Conservation (phyloP, 2,797 vertebrate species). For the Peromyscus eremicus region DNA sequence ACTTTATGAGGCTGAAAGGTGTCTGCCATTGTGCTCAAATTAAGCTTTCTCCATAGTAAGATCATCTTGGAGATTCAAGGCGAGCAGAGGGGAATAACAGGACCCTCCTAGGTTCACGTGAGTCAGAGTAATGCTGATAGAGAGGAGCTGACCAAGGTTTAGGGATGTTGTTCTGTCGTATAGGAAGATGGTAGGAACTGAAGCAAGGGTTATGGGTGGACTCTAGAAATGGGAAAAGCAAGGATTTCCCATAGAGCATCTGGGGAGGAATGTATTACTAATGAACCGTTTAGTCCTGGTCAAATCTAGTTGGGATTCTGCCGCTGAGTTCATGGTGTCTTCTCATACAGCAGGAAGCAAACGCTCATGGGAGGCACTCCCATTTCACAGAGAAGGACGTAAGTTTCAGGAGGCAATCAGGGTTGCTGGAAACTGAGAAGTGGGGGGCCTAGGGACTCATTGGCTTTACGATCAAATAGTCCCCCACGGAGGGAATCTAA, state of each 20-base stretch:
- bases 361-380: no score
- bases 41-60: neutral
- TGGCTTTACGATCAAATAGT: neutral
- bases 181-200: neutral
- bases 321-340: neutral
- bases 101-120: neutral
- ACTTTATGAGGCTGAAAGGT: neutral
- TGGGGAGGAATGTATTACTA: neutral
- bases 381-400: neutral
- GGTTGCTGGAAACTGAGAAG: neutral
- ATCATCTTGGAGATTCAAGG: neutral
- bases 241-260: neutral
- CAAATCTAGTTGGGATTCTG: neutral
- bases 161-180: neutral
- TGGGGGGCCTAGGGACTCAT: no score
- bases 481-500: rapidly evolving
- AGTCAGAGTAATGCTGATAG: neutral
- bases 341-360: neutral
- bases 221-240: neutral
- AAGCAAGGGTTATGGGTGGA: no score
- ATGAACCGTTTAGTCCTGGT: neutral
- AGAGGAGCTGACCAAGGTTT: neutral
- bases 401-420: neutral
- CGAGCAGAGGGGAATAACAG: neutral
- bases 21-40: neutral